A percentile compares a stretch with the other conserved stretches of the same genome.
phyloP scores from a whole-genome alignment of 37 sponge, comb jelly and placozoan genomes.

The Amphimedon queenslandica region DNA sequence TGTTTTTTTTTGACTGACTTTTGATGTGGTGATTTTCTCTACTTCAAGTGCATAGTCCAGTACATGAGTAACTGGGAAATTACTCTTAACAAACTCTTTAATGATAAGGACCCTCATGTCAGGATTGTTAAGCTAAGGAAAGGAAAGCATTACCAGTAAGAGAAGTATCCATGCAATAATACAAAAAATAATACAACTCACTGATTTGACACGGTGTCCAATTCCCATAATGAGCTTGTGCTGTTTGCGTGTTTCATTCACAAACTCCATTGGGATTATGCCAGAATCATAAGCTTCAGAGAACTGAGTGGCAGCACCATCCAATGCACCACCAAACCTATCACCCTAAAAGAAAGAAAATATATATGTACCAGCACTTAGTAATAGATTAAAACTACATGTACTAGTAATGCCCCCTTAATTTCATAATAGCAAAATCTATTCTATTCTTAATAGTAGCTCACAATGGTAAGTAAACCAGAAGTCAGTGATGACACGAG shows the following conservation, averaged over 20 bases:
- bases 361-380: constrained; percentile 3
- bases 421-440: not conserved
- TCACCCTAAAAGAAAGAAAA: constrained; percentile 51
- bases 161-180: not conserved
- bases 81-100: constrained; percentile 74
- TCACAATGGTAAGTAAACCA: constrained; percentile 91
- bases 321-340: constrained; percentile 97
- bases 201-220: constrained; percentile 98
- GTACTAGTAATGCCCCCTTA: too few species aligned
- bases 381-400: too few species aligned
- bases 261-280: constrained; percentile 95
- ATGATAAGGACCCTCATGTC: constrained; percentile 92
- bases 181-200: constrained; percentile 24
- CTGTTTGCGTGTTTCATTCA: constrained; percentile 87
- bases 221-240: constrained; percentile 95
- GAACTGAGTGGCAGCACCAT: constrained; percentile 89
- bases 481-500: constrained; percentile 91
- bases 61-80: constrained; percentile 91
- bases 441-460: too few species aligned
- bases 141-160: not conserved
- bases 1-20: constrained; percentile 25
- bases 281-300: constrained; percentile 86
- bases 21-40: constrained; percentile 96
- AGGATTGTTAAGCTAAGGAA: constrained; percentile 74
- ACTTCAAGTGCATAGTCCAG: constrained; percentile 92